Conservation (phyloP, 2,888 invertebrate genomes). For the Drosophila antonietae region DNA sequence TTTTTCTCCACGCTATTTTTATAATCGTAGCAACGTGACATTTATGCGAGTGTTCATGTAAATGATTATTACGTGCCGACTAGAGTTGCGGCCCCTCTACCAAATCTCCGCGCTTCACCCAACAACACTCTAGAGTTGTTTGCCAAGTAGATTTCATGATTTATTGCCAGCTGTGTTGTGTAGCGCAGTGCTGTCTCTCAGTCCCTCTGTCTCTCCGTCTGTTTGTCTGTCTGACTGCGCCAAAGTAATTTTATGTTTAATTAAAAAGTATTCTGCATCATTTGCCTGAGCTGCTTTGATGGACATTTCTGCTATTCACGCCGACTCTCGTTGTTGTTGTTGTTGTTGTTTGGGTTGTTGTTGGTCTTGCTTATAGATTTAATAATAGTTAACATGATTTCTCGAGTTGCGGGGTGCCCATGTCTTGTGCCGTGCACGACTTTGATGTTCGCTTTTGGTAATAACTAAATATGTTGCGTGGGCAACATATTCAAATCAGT, state of each 20-base stretch:
- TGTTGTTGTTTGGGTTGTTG: constrained; percentile 31
- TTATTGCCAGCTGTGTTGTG: constrained; percentile 60
- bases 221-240: constrained; percentile 55
- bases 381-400: constrained; percentile 80
- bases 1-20: constrained; percentile 69
- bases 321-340: constrained; percentile 29
- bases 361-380: constrained; percentile 69
- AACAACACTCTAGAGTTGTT: constrained; percentile 47
- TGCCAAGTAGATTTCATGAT: constrained; percentile 77
- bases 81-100: constrained; percentile 15
- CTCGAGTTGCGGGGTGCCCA: constrained; percentile 37
- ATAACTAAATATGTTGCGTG: constrained; percentile 65
- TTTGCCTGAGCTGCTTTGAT: constrained; percentile 65
- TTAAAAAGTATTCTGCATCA: constrained; percentile 77
- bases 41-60: constrained; percentile 81
- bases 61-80: constrained; percentile 80
- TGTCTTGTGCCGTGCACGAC: constrained; percentile 63
- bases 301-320: constrained; percentile 77
- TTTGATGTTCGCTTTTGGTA: constrained; percentile 68
- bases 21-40: constrained; percentile 79
- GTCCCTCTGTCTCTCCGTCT: constrained; percentile 14
- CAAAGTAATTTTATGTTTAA: constrained; percentile 80
- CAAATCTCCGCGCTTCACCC: neutral
- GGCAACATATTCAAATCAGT: constrained; percentile 70
- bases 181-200: constrained; percentile 26